Evolutionary conservation across 2,797 vertebrate genomes (phyloP).

Genomic region (Sebastes paucispinis): DNA sequence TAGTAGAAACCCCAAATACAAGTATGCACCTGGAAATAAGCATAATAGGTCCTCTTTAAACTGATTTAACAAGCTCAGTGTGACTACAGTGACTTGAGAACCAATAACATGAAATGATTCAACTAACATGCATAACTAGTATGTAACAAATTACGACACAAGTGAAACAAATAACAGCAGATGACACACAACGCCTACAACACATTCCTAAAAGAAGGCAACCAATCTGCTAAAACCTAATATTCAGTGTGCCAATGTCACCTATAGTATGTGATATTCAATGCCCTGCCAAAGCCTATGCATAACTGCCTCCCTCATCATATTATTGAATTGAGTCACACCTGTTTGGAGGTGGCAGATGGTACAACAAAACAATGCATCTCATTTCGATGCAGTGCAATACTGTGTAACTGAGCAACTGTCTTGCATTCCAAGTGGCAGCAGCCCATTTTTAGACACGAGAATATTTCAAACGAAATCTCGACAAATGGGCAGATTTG

Average conservation of each 20-base stretch:
- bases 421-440: conserved; percentile 63
- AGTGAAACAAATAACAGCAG: conserved; percentile 1
- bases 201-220: background rate
- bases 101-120: background rate
- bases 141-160: background rate
- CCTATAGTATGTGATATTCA: conserved; percentile 36
- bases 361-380: conserved; percentile 68
- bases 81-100: background rate
- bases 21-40: too few relatives aligned
- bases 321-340: conserved; percentile 70
- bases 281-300: conserved; percentile 40
- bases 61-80: background rate
- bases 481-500: conserved; percentile 34
- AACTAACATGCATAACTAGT: background rate
- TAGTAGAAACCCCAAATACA: too few relatives aligned
- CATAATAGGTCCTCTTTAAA: background rate
- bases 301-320: conserved; percentile 51
- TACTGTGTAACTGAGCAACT: conserved; percentile 53
- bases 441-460: conserved; percentile 54
- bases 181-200: background rate
- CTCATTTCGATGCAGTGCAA: conserved; percentile 63
- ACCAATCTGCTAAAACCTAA: conserved; percentile 28
- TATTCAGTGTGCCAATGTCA: conserved; percentile 30
- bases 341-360: conserved; percentile 72
- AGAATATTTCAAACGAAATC: conserved; percentile 40